Percentiles rank a stretch among this genome's conserved stretches.
These are phyloP conservation scores for Sylvia atricapilla DNA, from an alignment of 2,113 vertebrate species.

Conservation along the genomic window DNA sequence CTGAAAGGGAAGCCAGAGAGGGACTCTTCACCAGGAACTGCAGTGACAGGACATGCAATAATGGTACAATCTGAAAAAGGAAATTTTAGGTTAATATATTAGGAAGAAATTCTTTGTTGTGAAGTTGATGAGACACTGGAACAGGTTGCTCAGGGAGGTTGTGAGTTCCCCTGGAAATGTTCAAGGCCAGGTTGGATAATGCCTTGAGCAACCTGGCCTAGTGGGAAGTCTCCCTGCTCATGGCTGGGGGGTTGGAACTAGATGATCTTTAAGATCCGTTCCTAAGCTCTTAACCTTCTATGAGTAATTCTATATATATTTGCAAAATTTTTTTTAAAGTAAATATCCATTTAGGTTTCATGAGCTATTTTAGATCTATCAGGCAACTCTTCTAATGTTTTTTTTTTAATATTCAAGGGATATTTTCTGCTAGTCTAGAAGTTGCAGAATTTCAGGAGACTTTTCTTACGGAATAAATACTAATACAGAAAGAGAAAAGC, in stretches of 20 bases:
- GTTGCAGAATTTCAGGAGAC: not conserved
- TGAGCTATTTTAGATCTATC: not conserved
- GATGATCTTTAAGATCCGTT: not conserved
- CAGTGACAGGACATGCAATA: not conserved
- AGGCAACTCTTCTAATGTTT: not conserved
- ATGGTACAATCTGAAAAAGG: not conserved
- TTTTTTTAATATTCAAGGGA: not conserved
- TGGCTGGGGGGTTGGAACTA: rapidly evolving
- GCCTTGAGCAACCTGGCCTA: not conserved
- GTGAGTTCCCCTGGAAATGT: not conserved
- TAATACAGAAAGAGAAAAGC: not conserved
- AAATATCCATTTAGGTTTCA: not conserved
- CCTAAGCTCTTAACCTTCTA: not conserved
- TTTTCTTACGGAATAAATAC: not conserved
- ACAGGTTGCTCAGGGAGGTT: not conserved
- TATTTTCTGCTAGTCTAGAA: not conserved
- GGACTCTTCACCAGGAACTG: not conserved
- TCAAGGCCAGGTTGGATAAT: not conserved
- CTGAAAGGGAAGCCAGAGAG: not conserved
- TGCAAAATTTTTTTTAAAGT: not conserved
- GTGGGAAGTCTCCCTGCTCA: not conserved
- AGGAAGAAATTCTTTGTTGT: not conserved
- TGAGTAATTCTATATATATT: not conserved
- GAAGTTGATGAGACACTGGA: not conserved
- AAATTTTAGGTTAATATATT: not conserved